Evolutionary conservation across 1,140 invertebrate genomes (phyloP), one percentile per base, ranked within the genome.

Genomic region (Drosophila sproati): DNA sequence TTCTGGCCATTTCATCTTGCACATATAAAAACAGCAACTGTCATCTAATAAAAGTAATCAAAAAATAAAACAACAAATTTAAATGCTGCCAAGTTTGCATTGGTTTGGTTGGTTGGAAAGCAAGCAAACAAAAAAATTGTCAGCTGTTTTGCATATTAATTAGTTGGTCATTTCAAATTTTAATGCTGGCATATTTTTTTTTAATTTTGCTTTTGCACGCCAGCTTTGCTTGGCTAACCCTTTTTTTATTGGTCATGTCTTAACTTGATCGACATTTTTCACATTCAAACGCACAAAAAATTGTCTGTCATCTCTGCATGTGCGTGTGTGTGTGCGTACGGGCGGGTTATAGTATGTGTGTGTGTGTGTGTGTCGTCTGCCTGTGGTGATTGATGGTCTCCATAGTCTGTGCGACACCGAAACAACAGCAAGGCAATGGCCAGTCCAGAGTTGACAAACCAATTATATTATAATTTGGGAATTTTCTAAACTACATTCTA

Each of bases 111-210:
- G n/a, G 20, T 20, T 20, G 20, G 20, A 55, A 7, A 41, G 37
- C 7, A 20, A 7, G 34, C 0, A 4, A 34, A 35, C 31, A 61
- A 59, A 48, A 63, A 5, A 52, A 3, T 41, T 35, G 48, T n/a
- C 63, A 62, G 59, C 71, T 79, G 68, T 55, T 73, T 73, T 68
- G 75, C 71, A 86, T 87, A 63, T 77, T 87, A 86, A 86, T 87
- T 86, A 74, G 81, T 43, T 50, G 63, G 56, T 66, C 47, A 60
- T 73, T 73, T 29, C 7, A 34, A 61, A 76, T 32, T 55, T 43
- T 57, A 54, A 31, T 61, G 62, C 45, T 32, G 29, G 29, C 39
- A 41, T 41, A n/a, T 41, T 20, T 20, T 20, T 20, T 20, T 20
- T 20, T 20, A 20, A 20, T 20, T 20, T 20, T 20, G 20, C 2